Base-by-base conservation (phyloP, 2,113 vertebrate species). In the Coreoperca whiteheadi region DNA sequence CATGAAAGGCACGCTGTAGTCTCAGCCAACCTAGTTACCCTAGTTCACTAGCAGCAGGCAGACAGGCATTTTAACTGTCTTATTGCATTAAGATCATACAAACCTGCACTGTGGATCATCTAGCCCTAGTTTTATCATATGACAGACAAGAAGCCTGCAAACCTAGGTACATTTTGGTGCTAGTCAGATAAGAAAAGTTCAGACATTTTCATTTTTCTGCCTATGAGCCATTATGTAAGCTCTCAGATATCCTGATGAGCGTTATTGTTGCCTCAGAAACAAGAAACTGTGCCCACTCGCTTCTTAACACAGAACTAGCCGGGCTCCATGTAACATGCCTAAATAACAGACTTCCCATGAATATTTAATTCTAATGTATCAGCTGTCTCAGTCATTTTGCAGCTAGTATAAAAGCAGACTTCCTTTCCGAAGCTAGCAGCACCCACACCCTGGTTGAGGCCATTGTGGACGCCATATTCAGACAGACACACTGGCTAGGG, bases 211-310 rank as follows among this genome's bases (percentile, higher is more conserved):
- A 77, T 28, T 66, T 70, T 82, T 86, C 66, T 4, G 46, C 83
- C 80, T 43, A 65, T 16, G 54, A 79, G 67, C 23, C 57, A 63
- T 94, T 88, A 91, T 77, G 81, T 86, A 94, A 93, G 91, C 87
- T 37, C 69, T 73, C 60, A 82, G 85, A 90, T 88, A 89, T 90
- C 83, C 83, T 82, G 85, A 91, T 89, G 90, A 87, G 85, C 79
- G 37, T 89, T 90, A 83, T 89, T 88, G 91, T 93, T 93, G 85
- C 90, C 85, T 88, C 81, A 92, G 90, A 88, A 92, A 93, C 84
- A 6, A 85, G 79, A 82, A 77, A 68, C 57, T 2, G 76, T 81
- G 68, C 86, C 92, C 89, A 91, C 90, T 90, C 86, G 12, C 63
- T 87, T 73, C 82, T 79, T 34, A 37, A 77, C 57, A 76, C 88